These are phyloP conservation scores for Cyclura pinguis DNA, from an alignment of 2,797 vertebrate genomes.

Conservation along the genomic window DNA sequence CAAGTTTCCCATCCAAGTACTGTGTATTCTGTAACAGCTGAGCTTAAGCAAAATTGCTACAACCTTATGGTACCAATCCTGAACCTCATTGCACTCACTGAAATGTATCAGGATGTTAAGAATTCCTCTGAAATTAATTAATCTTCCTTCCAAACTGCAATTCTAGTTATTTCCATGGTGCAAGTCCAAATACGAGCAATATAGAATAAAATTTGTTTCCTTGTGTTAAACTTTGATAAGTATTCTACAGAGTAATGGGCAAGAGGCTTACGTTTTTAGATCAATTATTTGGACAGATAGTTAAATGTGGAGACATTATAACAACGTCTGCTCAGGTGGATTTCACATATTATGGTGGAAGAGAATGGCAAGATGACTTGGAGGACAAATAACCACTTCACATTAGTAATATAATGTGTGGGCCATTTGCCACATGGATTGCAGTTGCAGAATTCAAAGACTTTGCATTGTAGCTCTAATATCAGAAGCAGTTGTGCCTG, in stretches of 20 bases:
- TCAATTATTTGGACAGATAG: not conserved
- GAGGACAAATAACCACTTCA: not conserved
- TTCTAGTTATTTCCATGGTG: not conserved
- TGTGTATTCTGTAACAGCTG: too few relatives aligned
- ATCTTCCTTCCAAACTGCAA: not conserved
- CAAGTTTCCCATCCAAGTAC: too few relatives aligned
- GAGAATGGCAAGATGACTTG: not conserved
- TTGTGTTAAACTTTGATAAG: not conserved
- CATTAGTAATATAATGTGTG: not conserved
- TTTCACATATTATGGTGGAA: not conserved
- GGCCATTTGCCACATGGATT: not conserved
- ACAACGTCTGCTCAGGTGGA: conserved; percentile 2
- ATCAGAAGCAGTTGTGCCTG: not conserved
- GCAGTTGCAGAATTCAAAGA: not conserved
- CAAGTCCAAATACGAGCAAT: not conserved
- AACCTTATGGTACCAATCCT: too few relatives aligned
- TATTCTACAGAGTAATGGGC: not conserved
- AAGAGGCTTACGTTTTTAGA: not conserved
- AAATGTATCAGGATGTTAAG: not conserved
- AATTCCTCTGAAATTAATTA: not conserved
- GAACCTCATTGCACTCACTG: not conserved
- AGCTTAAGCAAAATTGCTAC: not conserved
- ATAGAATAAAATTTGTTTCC: not conserved
- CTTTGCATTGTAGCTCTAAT: not conserved
- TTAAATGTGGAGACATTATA: not conserved